Evolutionary conservation across 2,113 vertebrate species (phyloP).

Genomic region (Saccopteryx bilineata): DNA sequence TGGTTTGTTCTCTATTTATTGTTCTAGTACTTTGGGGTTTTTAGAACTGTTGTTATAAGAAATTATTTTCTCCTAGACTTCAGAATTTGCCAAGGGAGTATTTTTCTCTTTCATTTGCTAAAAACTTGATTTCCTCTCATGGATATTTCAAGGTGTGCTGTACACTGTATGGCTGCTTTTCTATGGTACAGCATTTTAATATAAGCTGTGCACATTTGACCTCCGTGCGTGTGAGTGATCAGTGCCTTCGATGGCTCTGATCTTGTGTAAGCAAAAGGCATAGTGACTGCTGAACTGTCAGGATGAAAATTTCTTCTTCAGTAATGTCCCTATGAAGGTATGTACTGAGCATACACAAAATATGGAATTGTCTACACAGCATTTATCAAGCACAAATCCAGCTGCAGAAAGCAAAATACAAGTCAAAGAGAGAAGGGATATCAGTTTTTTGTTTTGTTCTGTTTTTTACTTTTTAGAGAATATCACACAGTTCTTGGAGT

Average conservation of each 20-base stretch:
- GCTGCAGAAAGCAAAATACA: not conserved
- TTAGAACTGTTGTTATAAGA: not conserved
- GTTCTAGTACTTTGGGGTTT: not conserved
- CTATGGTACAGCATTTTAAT: not conserved
- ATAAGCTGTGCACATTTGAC: not conserved
- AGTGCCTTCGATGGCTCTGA: not conserved
- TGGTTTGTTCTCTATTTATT: not conserved
- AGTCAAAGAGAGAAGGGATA: not conserved
- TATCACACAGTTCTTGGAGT: not conserved
- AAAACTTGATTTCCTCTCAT: not conserved
- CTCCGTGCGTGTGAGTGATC: not conserved
- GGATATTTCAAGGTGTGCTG: not conserved
- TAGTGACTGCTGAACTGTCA: no score
- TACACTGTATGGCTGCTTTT: not conserved
- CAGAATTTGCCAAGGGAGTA: constrained; percentile 15
- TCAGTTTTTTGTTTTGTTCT: not conserved
- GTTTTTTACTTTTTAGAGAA: not conserved
- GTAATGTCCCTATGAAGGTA: not conserved
- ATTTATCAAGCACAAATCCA: not conserved
- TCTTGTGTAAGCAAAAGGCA: not conserved
- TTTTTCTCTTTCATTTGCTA: constrained; percentile 46
- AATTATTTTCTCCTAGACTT: not conserved
- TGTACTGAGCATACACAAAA: not conserved
- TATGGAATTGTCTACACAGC: not conserved
- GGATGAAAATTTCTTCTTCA: not conserved